Evolutionary conservation across 2,113 vertebrate species (phyloP), one percentile per base, ranked within the genome.

Genomic region (Pipra filicauda): DNA sequence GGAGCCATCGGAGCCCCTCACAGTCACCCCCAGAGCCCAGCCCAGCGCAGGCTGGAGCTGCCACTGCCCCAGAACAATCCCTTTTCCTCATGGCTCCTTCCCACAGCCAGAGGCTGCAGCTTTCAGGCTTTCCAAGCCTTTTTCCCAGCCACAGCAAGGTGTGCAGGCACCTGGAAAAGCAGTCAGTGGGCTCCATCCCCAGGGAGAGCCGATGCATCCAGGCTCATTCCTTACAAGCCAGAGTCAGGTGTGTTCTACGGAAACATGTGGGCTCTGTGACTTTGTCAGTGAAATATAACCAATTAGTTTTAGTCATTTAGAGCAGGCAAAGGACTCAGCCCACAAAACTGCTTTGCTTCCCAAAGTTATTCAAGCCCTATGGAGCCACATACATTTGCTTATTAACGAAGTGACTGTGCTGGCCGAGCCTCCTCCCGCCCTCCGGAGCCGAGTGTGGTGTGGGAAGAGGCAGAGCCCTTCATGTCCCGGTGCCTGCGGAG

Each of bases 371-470:
- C 96, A 80, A 74, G 72, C 82, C 82, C 92, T 12, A 1, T 64
- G 93, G 96, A 94, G 95, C 93, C 96, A 94, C 96, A 93, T 74
- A 81, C 17, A 95, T 96, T 97, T 94, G 93, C 61, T 74, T 94
- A 67, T 77, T 96, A 96, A 96, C 31, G 33, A 94, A 31, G 88
- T 8, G 87, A 67, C 82, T 19, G 82, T 11, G 70, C 44, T 8
- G 80, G 91, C 85, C 67, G 46, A 83, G 86, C 75, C 92, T 76
- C 66, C 78, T 65, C 64, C 82, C 44, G 70, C 91, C 80, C 88
- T 82, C 74, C 43, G 33, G 18, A 37, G 71, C 85, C 4, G 15
- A 33, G 17, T 20, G 78, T 5, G 79, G 58, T 39, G 58, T 64
- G 83, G 80, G 58, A 79, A 91, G 90, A 33, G 91, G 84, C 88